Base-by-base conservation (phyloP, 2,113 vertebrate species). In the Nesospiza acunhae region DNA sequence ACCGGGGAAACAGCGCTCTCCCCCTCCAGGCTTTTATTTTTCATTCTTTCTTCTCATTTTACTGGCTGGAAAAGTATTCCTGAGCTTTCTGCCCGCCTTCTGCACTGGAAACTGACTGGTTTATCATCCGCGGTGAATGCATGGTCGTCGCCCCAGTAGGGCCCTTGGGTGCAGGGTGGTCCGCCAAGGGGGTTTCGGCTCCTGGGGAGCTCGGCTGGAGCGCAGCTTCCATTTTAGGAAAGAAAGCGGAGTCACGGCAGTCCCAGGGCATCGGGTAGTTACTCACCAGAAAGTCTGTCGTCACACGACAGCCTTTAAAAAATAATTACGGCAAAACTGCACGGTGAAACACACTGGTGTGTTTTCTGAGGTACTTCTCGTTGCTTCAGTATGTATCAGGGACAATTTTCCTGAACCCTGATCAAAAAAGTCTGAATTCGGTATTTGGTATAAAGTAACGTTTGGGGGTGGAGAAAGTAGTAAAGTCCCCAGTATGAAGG, bases 181-280 rank as follows among this genome's bases (percentile, higher is more conserved):
- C 30, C 39, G 15, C 9, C 41, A 15, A 69, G 46, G 8, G 56
- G 33, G 8, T 17, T 68, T 66, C 8, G 26, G 13, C 15, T 31
- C 8, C 41, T 9, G 28, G 70, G 31, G 66, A 88, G 33, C 44
- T 56, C 58, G 14, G 37, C 66, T 21, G 60, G n/a, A 46, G 41
- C 18, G 27, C 53, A 10, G 69, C 88, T 97, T 96, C 97, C 94
- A 93, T 96, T 96, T 97, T 96, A 91, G 92, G 96, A 55, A 89
- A 70, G 81, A 68, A 75, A 87, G 55, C 2, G 5, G 78, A 60
- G 70, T 80, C 69, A 9, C 3, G 12, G 33, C 19, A 35, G 2
- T 49, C 62, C n/a, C 31, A 6, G 72, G 55, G 42, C 46, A 31
- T 11, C 15, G 5, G 55, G 6, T 2, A 33, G 59, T 75, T 88